Base-by-base conservation (phyloP, 2,113 vertebrate species). In the Phylloscopus trochilus region DNA sequence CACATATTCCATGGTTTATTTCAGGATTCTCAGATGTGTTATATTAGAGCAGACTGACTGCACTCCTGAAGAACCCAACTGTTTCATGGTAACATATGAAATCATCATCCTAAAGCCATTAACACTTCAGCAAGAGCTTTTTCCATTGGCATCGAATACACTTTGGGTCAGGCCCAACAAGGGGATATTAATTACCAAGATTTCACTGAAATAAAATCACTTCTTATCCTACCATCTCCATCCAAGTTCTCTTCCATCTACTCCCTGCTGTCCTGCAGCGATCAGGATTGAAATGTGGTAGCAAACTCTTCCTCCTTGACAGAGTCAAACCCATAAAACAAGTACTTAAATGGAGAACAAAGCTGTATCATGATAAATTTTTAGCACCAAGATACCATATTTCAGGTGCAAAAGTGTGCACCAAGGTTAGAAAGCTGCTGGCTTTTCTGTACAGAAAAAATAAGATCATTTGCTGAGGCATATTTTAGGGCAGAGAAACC, bases 11-110 rank as follows among this genome's bases (percentile, higher is more conserved):
- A 21, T 1, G 8, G 59, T 17, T 87, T 51, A 77, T 70, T 63
- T 89, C 23, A 30, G 69, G 39, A 30, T 28, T 26, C 6, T 78
- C 23, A 1, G 39, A 24, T 21, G 17, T 0, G 0, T 70, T 39
- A 9, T 7, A 49, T 41, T 26, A 79, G 24, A 79, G 49, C 26
- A 58, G n/a, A 31, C 26, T 22, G 15, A 66, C n/a, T 27, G 5
- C 4, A 15, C 14, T 62, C 31, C 41, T 62, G 15, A 89, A 66
- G 22, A 52, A 6, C 35, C 5, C 9, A 21, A 4, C 3, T 39
- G 13, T 55, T 82, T 39, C 24, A 56, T 9, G 13, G 9, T 26
- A 79, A 56, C 24, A 26, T 1, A 37, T 5, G 6, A 49, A 49
- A 79, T 43, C 12, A 4, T 58, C 41, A 47, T 30, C 43, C 47